Conservation (phyloP, 2,113 vertebrate genomes). For the Chunga burmeisteri region DNA sequence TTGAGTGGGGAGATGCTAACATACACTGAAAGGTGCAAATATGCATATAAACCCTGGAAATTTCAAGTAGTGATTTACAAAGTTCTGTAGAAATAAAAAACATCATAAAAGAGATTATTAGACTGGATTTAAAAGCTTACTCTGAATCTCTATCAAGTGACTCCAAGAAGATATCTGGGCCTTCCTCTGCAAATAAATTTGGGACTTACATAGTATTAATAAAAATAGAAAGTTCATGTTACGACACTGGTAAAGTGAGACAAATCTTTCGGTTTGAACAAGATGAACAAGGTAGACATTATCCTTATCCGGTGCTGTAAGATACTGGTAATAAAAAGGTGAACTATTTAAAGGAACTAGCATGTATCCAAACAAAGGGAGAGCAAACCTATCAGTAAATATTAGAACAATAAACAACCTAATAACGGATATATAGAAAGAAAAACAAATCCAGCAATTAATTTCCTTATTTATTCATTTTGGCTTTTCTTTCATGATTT, state of each 20-base stretch:
- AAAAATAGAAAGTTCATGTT: background rate
- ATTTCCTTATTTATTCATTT: background rate
- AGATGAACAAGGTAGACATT: background rate
- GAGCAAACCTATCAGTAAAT: background rate
- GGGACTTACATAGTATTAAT: background rate
- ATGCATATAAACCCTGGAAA: background rate
- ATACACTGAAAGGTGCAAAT: conserved; percentile 7
- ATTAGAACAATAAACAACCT: background rate
- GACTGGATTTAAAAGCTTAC: background rate
- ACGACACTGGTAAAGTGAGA: background rate
- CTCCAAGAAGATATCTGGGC: background rate
- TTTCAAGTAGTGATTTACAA: background rate
- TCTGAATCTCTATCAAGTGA: background rate
- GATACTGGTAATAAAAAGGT: background rate
- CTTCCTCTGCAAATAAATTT: conserved; percentile 4
- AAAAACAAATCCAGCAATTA: accelerated
- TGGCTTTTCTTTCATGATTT: background rate
- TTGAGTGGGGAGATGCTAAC: background rate
- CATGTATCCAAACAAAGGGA: background rate
- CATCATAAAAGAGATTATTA: background rate
- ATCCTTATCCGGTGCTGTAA: background rate
- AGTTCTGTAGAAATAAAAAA: background rate
- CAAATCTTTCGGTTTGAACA: background rate
- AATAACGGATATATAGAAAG: background rate
- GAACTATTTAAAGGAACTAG: background rate